Percentiles rank a stretch among this genome's conserved stretches.
These are phyloP conservation scores for Scolopax mira DNA, from an alignment of 2,113 vertebrate genomes.

Conservation along the genomic window DNA sequence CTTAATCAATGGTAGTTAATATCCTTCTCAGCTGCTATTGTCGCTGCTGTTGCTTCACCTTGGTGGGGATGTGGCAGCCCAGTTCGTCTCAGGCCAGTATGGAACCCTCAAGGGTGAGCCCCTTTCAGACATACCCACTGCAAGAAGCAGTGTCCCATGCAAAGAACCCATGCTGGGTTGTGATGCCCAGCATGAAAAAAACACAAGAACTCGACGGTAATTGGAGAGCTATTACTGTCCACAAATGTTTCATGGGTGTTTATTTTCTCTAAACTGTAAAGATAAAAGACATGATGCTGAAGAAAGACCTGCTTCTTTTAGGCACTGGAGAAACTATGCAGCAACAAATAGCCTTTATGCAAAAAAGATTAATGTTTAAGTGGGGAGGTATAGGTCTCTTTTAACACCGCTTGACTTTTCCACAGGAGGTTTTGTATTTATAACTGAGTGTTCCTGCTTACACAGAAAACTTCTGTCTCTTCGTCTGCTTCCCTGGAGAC, in stretches of 20 bases:
- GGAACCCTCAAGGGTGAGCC: neutral
- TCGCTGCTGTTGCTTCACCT: neutral
- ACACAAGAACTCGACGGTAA: neutral
- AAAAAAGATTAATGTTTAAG: neutral
- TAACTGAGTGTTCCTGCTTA: neutral
- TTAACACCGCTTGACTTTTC: conserved; percentile 42
- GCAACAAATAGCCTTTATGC: conserved; percentile 16
- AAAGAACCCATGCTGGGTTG: neutral
- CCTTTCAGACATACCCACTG: neutral
- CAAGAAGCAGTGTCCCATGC: neutral
- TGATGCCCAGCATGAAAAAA: neutral
- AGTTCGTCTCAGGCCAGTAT: neutral
- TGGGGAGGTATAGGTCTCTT: neutral
- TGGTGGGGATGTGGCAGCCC: neutral
- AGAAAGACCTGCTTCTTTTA: conserved; percentile 22
- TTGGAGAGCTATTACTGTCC: neutral
- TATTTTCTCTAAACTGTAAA: neutral
- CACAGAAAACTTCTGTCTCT: conserved; percentile 28
- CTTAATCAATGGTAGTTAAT: neutral
- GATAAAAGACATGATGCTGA: neutral
- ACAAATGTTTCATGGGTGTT: neutral
- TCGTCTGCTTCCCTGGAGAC: conserved; percentile 22
- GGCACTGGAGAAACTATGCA: neutral
- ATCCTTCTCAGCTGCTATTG: neutral
- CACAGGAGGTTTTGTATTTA: conserved; percentile 11